These are phyloP conservation scores for Glyphotaelius pellucidus DNA, from an alignment of 2,888 invertebrate species.

Conservation along the genomic window DNA sequence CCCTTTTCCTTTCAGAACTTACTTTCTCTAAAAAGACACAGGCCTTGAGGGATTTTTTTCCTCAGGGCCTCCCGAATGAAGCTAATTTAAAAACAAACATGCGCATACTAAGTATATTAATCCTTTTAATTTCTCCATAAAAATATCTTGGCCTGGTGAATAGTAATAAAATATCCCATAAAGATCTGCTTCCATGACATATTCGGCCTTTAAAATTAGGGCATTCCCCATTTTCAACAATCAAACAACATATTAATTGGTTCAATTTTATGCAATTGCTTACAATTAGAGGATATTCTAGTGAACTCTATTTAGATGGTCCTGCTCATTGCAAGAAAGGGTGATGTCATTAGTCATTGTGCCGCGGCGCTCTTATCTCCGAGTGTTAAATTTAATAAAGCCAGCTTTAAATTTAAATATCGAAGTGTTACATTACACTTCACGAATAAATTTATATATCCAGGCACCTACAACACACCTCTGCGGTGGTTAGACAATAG, in stretches of 20 bases:
- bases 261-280: not conserved
- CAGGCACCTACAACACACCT: not conserved
- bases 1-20: too few species aligned
- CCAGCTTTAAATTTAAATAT: not conserved
- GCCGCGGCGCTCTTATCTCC: not conserved
- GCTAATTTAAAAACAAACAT: too few species aligned
- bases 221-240: too few species aligned
- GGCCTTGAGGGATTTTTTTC: too few species aligned
- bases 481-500: not conserved
- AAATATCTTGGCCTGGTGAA: too few species aligned
- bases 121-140: too few species aligned
- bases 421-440: not conserved
- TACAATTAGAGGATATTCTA: not conserved
- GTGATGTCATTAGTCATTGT: constrained; percentile 4
- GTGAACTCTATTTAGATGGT: not conserved
- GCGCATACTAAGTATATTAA: too few species aligned
- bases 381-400: not conserved
- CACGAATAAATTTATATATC: not conserved
- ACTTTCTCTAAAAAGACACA: too few species aligned
- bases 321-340: not conserved
- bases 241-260: not conserved
- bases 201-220: too few species aligned
- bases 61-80: too few species aligned
- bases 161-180: too few species aligned
- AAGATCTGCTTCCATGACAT: too few species aligned